Evolutionary conservation across 1,140 invertebrate species (phyloP), one percentile per base, ranked within the genome.

Genomic region (Dendrolimus kikuchii): DNA sequence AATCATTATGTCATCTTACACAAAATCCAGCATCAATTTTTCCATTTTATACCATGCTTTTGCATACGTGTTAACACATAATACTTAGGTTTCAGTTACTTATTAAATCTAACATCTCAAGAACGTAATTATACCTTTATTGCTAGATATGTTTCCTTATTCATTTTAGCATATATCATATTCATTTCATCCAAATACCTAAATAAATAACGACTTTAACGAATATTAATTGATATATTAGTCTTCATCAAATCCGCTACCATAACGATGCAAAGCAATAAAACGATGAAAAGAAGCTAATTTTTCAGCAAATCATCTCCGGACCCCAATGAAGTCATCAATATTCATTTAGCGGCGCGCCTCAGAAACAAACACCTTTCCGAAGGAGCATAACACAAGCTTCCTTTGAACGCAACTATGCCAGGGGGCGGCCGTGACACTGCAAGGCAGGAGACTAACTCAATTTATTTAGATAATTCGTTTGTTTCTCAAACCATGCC

Each of bases 301-400:
- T 82, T 83, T 85, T 86, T 83, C 74, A 83, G 77, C 80, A 69
- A 86, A 83, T 86, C 80, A 86, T 86, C 80, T 83, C 78, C 77
- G 82, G 77, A 61, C 72, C 68, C 71, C 72, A 79, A n/a, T 82
- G 70, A 77, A 83, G 80, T 78, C 82, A 86, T 86, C 82, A 86
- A 86, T 86, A 86, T 86, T 86, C 80, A 86, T 86, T 86, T 86
- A 66, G 71, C 54, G 76, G 74, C 78, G 72, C 78, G 78, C 82
- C 80, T 76, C 69, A 72, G 66, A 83, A 86, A 85, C 80, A 83
- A 84, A 82, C 79, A 81, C 80, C 79, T 81, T 81, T 63, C 70
- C 71, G 57, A 74, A 74, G 72, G 71, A 77, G 70, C 68, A 71
- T 60, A 68, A 64, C 67, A 66, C 63, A 5, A 45, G 68, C 57